Evolutionary conservation across 92 coral and sea anemone species (phyloP).

Genomic region (Parazoanthus darwini): DNA sequence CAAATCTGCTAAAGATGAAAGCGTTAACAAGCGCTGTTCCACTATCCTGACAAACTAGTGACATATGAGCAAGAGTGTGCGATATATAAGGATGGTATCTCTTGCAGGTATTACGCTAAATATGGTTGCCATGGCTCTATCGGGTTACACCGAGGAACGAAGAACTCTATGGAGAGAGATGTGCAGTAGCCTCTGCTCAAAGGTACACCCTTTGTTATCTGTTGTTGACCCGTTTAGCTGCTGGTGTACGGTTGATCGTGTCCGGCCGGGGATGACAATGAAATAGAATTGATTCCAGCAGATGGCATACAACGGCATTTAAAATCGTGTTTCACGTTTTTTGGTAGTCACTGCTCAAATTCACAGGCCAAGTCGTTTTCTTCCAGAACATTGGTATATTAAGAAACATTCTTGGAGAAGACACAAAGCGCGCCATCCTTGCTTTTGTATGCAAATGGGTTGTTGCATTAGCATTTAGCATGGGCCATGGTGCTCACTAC

Average conservation of each 20-base stretch:
- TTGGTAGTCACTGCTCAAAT: no score
- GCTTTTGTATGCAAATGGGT: not conserved
- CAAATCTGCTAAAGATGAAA: no score
- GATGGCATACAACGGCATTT: no score
- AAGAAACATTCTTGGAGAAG: not conserved
- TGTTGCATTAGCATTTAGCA: not conserved
- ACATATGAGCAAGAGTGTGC: not conserved
- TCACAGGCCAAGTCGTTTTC: no score
- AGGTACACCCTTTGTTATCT: conserved; percentile 47
- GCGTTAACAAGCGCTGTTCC: no score
- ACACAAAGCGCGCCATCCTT: not conserved
- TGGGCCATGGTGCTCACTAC: not conserved
- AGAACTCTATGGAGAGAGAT: conserved; percentile 88
- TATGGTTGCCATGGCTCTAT: conserved; percentile 98
- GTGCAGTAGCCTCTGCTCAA: conserved; percentile 77
- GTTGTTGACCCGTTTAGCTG: not conserved
- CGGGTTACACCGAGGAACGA: conserved; percentile 95
- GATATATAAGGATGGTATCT: not conserved
- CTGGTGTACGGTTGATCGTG: not conserved
- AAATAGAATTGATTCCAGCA: no score
- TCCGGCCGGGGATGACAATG: no score
- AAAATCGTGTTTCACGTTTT: no score
- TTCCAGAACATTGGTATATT: not conserved
- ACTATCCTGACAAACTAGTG: not conserved
- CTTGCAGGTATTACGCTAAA: conserved; percentile 71